These are phyloP conservation scores for Chauna torquata DNA, from an alignment of 2,113 vertebrate genomes.

Conservation along the genomic window DNA sequence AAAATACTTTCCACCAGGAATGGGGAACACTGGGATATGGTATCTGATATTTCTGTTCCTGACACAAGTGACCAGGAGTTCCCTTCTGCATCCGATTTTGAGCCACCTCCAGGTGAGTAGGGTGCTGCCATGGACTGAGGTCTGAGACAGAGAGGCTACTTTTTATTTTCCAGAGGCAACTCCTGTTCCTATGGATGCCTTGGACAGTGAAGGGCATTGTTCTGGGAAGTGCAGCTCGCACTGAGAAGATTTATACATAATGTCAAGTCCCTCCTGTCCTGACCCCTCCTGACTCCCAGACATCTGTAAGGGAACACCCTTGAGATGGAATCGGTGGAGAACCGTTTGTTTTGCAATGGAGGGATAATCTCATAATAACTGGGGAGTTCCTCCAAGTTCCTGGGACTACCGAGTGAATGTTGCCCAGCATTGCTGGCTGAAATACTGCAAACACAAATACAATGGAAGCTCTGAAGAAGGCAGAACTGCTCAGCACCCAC, in stretches of 20 bases:
- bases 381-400: slow-evolving; percentile 12
- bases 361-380: slow-evolving; percentile 44
- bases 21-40: not conserved
- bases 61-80: not conserved
- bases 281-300: slow-evolving; percentile 39
- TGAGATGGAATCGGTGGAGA: not conserved
- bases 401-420: not conserved
- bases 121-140: not conserved
- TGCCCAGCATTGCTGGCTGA: slow-evolving; percentile 6
- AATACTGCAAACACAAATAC: slow-evolving; percentile 59
- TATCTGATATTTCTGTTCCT: not conserved
- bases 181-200: not conserved
- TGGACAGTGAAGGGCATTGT: slow-evolving; percentile 49
- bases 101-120: not conserved
- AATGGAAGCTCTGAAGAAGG: slow-evolving; percentile 66
- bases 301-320: slow-evolving; percentile 38
- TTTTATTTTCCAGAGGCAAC: not conserved
- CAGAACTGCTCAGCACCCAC: slow-evolving; percentile 45
- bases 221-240: not conserved
- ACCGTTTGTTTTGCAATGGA: slow-evolving; percentile 37
- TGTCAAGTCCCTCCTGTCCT: slow-evolving; percentile 32
- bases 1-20: not conserved
- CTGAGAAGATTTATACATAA: not conserved
- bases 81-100: not conserved
- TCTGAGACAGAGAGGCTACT: not conserved